phyloP scores from a whole-genome alignment of 2,113 vertebrate species.

The Anhinga rufa region DNA sequence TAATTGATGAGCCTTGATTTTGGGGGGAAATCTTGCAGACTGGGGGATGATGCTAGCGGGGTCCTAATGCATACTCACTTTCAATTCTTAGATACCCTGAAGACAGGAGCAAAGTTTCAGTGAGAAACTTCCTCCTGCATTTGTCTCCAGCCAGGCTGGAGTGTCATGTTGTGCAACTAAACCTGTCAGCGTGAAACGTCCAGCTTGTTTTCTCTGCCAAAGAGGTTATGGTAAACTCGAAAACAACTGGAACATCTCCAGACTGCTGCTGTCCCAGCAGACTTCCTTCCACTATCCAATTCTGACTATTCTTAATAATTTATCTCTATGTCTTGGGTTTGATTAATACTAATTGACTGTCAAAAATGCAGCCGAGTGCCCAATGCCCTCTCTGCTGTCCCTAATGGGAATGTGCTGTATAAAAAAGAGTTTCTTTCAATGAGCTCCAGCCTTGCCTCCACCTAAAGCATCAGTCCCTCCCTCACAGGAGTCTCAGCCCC shows the following conservation, averaged over 20 bases:
- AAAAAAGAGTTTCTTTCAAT: neutral
- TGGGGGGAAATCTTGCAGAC: neutral
- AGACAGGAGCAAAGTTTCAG: neutral
- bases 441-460: neutral
- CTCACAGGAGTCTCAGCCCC: neutral
- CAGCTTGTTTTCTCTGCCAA: neutral
- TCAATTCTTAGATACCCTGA: neutral
- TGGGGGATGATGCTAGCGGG: neutral
- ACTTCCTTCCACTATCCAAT: neutral
- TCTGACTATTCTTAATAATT: conserved; percentile 35
- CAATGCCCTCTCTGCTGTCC: neutral
- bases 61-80: neutral
- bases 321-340: neutral
- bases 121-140: neutral
- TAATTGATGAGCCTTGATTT: neutral
- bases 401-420: neutral
- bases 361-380: neutral
- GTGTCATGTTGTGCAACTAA: neutral
- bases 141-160: neutral
- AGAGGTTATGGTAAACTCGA: conserved; percentile 14
- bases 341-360: conserved; percentile 40
- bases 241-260: conserved; percentile 18
- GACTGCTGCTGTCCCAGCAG: neutral
- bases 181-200: neutral
- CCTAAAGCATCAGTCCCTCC: neutral